phyloP scores from a whole-genome alignment of 2,888 invertebrate genomes.

The Papilio elwesi region DNA sequence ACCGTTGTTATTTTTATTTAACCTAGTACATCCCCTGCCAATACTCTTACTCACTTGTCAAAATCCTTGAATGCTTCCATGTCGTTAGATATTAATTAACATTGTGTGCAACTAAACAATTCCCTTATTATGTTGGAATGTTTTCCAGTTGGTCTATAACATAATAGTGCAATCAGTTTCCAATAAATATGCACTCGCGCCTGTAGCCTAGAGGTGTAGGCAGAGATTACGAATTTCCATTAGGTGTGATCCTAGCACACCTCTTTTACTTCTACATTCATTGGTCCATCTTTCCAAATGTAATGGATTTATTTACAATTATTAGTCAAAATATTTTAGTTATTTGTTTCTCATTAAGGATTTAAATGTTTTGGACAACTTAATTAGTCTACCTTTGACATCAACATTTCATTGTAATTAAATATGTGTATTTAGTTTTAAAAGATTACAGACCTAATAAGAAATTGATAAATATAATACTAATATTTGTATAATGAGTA shows the following conservation, averaged over 20 bases:
- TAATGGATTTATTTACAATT: too few relatives aligned
- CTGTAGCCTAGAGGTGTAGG: too few relatives aligned
- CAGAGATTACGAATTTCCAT: too few relatives aligned
- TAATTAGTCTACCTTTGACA: background rate
- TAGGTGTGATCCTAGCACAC: too few relatives aligned
- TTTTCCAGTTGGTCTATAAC: background rate
- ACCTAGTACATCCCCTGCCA: too few relatives aligned
- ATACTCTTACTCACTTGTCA: too few relatives aligned
- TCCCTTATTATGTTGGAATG: background rate
- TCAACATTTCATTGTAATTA: background rate
- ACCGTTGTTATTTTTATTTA: too few relatives aligned
- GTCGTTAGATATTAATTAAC: constrained; percentile 1
- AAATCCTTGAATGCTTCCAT: constrained; percentile 6
- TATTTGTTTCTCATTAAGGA: too few relatives aligned
- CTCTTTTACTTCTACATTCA: too few relatives aligned
- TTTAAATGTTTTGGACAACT: too few relatives aligned
- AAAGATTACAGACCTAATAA: constrained; percentile 3
- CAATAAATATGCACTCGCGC: background rate
- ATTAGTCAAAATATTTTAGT: too few relatives aligned
- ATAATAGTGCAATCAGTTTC: background rate
- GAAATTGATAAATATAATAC: background rate
- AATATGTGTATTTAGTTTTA: background rate
- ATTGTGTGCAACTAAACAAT: background rate
- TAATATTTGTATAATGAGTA: background rate
- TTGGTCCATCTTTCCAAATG: too few relatives aligned